phyloP scores from a whole-genome alignment of 2,113 vertebrate genomes.

The Hyaena hyaena region DNA sequence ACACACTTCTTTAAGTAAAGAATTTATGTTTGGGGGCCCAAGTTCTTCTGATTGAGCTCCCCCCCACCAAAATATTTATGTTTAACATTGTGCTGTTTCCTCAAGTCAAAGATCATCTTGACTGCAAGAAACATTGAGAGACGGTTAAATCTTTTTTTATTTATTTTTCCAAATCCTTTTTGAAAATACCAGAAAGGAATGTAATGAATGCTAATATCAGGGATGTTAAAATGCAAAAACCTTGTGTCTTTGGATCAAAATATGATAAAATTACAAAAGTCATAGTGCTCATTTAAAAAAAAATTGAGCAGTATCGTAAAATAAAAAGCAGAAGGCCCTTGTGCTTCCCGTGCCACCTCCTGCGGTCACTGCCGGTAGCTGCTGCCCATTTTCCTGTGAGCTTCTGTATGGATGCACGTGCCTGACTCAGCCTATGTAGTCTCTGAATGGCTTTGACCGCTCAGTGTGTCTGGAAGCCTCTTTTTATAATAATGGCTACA shows the following conservation, averaged over 20 bases:
- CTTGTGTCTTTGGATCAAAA: not conserved
- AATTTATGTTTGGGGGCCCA: not conserved
- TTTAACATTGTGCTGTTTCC: not conserved
- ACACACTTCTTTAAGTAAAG: not conserved
- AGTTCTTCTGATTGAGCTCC: too few species aligned
- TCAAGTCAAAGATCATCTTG: not conserved
- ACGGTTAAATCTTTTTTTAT: not conserved
- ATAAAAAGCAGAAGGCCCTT: not conserved
- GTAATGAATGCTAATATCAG: not conserved
- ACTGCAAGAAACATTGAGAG: not conserved
- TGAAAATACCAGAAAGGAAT: not conserved
- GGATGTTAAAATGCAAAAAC: not conserved
- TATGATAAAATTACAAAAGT: not conserved
- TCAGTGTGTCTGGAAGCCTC: not conserved
- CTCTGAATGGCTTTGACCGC: not conserved
- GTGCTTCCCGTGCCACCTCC: not conserved
- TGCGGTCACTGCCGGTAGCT: not conserved
- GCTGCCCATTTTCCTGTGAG: not conserved
- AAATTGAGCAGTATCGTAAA: not conserved
- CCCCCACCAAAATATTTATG: not conserved
- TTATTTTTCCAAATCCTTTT: not conserved
- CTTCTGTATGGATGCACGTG: not conserved
- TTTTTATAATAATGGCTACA: not conserved
- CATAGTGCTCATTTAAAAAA: not conserved
- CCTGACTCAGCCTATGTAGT: not conserved